phyloP scores from a whole-genome alignment of 2,113 vertebrate genomes.

The Excalfactoria chinensis region DNA sequence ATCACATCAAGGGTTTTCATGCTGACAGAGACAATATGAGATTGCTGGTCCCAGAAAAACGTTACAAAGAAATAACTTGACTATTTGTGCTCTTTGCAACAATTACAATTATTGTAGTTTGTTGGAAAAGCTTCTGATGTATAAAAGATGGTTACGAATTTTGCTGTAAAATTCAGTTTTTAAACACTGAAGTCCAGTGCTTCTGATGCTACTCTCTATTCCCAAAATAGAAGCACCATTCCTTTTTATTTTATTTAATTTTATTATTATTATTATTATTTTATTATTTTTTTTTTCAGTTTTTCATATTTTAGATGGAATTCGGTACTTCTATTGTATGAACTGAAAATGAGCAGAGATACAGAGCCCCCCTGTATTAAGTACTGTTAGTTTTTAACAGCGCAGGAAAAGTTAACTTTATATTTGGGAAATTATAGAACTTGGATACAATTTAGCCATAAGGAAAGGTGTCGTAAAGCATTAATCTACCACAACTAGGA shows the following conservation, averaged over 20 bases:
- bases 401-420: background rate
- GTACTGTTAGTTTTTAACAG: background rate
- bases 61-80: background rate
- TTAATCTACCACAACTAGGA: background rate
- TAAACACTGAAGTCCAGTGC: background rate
- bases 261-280: too few species aligned
- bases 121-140: background rate
- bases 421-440: background rate
- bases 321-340: background rate
- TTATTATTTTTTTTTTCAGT: background rate
- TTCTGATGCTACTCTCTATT: background rate
- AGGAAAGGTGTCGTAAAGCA: background rate
- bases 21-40: conserved; percentile 30
- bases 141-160: background rate
- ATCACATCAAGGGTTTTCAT: conserved; percentile 57
- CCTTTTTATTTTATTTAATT: too few species aligned
- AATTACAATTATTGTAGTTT: background rate
- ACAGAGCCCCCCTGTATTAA: background rate
- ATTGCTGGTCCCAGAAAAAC: background rate
- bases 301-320: background rate
- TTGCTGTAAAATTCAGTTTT: background rate
- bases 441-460: conserved; percentile 4
- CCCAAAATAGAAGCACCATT: background rate
- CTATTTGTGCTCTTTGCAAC: background rate
- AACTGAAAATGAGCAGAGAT: background rate